Conservation (phyloP, 2,113 vertebrate species). For the Oncorhynchus mykiss region DNA sequence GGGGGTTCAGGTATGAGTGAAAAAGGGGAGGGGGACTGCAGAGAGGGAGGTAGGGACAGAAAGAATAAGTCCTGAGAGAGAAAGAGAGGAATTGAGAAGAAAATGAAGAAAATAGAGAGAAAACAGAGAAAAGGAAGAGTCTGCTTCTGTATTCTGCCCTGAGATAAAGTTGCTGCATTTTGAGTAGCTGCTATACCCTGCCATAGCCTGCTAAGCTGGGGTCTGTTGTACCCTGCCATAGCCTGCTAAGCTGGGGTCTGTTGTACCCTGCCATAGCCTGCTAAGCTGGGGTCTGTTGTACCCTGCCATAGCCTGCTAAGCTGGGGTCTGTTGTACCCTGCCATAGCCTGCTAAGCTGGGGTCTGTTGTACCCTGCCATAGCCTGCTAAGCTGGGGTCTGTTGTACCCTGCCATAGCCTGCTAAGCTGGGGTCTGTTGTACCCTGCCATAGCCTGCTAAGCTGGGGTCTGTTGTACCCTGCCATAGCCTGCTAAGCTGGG, state of each 20-base stretch:
- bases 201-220: too few species aligned
- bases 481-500: neutral
- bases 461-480: constrained; percentile 4
- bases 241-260: too few species aligned
- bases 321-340: too few species aligned
- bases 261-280: too few species aligned
- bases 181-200: too few species aligned
- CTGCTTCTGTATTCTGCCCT: neutral
- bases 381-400: too few species aligned
- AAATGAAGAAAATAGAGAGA: constrained; percentile 25
- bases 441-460: neutral
- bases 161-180: constrained; percentile 21
- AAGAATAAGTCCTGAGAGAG: constrained; percentile 44
- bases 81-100: constrained; percentile 27
- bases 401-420: too few species aligned
- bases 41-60: constrained; percentile 32
- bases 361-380: constrained; percentile 15
- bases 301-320: too few species aligned
- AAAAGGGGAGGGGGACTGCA: constrained; percentile 58
- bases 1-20: neutral
- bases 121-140: constrained; percentile 13
- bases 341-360: too few species aligned
- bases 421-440: neutral
- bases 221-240: too few species aligned
- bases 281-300: too few species aligned